These are phyloP conservation scores for Planiliza haematocheilus DNA, from an alignment of 2,113 vertebrate genomes.

Conservation along the genomic window DNA sequence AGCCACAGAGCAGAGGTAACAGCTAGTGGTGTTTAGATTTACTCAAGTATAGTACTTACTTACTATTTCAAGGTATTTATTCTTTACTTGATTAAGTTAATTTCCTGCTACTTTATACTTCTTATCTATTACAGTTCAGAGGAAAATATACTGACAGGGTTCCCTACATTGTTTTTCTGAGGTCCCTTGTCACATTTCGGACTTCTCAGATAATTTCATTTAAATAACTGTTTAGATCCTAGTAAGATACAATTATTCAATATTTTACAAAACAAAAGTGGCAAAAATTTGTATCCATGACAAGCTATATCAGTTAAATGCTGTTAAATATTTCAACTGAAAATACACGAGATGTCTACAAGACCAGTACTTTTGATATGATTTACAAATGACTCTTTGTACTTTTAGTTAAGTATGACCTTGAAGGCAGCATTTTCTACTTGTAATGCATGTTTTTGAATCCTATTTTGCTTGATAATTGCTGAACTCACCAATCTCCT, in stretches of 20 bases:
- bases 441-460: too few relatives aligned
- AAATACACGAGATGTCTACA: too few relatives aligned
- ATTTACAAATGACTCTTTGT: too few relatives aligned
- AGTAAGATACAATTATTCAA: neutral
- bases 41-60: neutral
- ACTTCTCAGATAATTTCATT: neutral
- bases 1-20: conserved; percentile 63
- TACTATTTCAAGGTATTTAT: neutral
- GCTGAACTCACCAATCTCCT: too few relatives aligned
- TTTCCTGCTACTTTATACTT: neutral
- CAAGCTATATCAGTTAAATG: too few relatives aligned
- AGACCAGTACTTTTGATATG: neutral
- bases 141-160: too few relatives aligned
- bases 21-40: neutral
- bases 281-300: too few relatives aligned
- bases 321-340: too few relatives aligned
- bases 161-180: too few relatives aligned
- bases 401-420: neutral
- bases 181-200: neutral
- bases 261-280: neutral
- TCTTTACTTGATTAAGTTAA: neutral
- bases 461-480: too few relatives aligned
- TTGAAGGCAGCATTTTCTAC: too few relatives aligned
- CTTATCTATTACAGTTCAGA: neutral
- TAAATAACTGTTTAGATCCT: neutral